Evolutionary conservation across 1,140 invertebrate species (phyloP).

Genomic region (Thalassaphorura encarpata): DNA sequence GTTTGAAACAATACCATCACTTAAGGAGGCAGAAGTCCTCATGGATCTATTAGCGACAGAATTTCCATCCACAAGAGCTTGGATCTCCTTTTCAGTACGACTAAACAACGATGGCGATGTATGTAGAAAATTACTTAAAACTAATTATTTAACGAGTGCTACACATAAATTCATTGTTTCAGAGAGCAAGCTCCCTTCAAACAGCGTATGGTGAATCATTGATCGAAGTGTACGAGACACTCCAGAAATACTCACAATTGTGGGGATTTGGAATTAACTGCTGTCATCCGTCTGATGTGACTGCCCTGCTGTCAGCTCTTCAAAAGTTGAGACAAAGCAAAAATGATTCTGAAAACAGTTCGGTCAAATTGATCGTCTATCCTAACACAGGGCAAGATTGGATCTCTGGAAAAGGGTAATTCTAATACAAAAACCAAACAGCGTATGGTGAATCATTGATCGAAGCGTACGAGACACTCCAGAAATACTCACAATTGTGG

Average conservation of each 20-base stretch:
- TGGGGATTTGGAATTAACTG: constrained; percentile 80
- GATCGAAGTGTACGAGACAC: constrained; percentile 42
- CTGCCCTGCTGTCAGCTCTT: constrained; percentile 45
- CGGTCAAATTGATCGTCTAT: constrained; percentile 54
- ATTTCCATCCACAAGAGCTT: constrained; percentile 58
- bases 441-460: constrained; percentile 57
- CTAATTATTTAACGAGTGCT: too few species aligned
- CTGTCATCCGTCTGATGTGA: constrained; percentile 51
- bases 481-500: constrained; percentile 55
- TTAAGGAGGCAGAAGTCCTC: constrained; percentile 67
- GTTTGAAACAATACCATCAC: constrained; percentile 79
- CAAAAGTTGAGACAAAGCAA: constrained; percentile 37
- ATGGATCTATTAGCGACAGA: constrained; percentile 57
- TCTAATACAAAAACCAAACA: constrained; percentile 23
- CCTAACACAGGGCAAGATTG: constrained; percentile 61
- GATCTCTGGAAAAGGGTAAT: constrained; percentile 41
- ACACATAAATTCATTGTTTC: neutral
- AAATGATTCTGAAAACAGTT: constrained; percentile 31
- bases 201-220: constrained; percentile 57
- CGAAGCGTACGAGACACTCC: constrained; percentile 43
- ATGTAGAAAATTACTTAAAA: too few species aligned
- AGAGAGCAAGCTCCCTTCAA: neutral
- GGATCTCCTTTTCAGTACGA: constrained; percentile 68
- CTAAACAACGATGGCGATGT: neutral
- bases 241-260: constrained; percentile 53